phyloP scores from a whole-genome alignment of 1,140 invertebrate species.

The Brachionus asplanchnoidis region DNA sequence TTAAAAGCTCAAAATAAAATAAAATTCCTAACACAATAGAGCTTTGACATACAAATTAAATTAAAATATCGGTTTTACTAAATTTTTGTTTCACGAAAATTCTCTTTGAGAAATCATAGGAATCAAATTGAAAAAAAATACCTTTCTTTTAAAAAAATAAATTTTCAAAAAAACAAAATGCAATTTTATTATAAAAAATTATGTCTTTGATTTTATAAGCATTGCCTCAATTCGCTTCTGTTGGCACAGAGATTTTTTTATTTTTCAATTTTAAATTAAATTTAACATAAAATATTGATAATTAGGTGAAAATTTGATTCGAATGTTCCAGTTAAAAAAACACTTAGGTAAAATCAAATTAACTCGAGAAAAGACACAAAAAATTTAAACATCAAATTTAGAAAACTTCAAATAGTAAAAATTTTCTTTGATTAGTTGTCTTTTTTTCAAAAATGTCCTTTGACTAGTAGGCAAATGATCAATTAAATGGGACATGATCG shows the following conservation, averaged over 20 bases:
- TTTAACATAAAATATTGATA: not conserved
- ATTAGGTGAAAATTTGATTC: not conserved
- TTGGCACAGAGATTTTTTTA: not conserved
- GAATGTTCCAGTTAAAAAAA: not conserved
- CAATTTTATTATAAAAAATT: conserved; percentile 35
- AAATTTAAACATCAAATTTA: not conserved
- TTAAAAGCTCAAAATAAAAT: not conserved
- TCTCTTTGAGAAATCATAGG: not conserved
- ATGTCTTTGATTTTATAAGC: not conserved
- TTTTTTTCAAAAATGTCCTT: not conserved
- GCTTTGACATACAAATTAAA: not conserved
- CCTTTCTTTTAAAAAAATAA: not conserved
- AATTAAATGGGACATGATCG: not conserved
- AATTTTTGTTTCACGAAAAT: not conserved
- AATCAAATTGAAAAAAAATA: not conserved
- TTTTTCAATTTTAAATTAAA: not conserved
- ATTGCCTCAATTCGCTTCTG: not conserved
- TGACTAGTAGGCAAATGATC: not conserved
- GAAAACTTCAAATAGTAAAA: not conserved
- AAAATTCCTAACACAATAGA: not conserved
- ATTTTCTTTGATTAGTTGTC: not conserved
- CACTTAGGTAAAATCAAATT: not conserved
- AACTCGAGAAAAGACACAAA: not conserved
- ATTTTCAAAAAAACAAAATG: not conserved
- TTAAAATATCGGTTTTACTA: not conserved